Evolutionary conservation across 2,888 invertebrate genomes (phyloP), one percentile per base, ranked within the genome.

Genomic region (Drosophila yooni): DNA sequence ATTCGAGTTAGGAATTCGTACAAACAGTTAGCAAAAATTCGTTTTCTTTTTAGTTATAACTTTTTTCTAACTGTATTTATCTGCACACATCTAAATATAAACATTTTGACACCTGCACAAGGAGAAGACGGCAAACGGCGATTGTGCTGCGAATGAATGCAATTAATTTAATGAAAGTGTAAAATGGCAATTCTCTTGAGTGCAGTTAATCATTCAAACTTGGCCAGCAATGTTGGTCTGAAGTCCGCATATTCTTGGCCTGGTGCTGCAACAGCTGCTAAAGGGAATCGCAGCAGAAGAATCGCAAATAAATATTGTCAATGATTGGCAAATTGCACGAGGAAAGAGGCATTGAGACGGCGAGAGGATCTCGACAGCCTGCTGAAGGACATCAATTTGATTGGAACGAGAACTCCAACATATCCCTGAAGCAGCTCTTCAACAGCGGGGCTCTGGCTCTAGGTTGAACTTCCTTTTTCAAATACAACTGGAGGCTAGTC

Each of bases 151-250:
- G n/a, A 29, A 15, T 36, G 10, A 38, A 40, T 40, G 56, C 56
- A 63, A 34, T 67, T 54, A 21, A 36, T 33, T 61, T 54, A 57
- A 52, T 58, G 40, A 15, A 40, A 38, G 25, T 52, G 31, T 29
- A 18, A 60, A 64, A 4, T 33, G 33, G 2, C 6, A 18, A 43
- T 10, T 0, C 40, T 27, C 29, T 11, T 2, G 8, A 31, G 31
- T 3, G 62, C 48, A 75, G 70, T 75, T 59, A 11, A 5, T 52
- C 27, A 5, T 27, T 13, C n/a, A 11, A 8, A 29, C 33, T 70
- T 63, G 56, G 40, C 46, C 3, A 46, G 36, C 10, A 62, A 76
- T 76, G 75, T 74, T 70, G 64, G 46, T 36, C 0, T 7, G 34
- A 15, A 57, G 21, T n/a, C 15, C 21, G 11, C 7, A 4, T n/a